Base-by-base conservation (phyloP, 2,113 vertebrate species). In the Collichthys lucidus region DNA sequence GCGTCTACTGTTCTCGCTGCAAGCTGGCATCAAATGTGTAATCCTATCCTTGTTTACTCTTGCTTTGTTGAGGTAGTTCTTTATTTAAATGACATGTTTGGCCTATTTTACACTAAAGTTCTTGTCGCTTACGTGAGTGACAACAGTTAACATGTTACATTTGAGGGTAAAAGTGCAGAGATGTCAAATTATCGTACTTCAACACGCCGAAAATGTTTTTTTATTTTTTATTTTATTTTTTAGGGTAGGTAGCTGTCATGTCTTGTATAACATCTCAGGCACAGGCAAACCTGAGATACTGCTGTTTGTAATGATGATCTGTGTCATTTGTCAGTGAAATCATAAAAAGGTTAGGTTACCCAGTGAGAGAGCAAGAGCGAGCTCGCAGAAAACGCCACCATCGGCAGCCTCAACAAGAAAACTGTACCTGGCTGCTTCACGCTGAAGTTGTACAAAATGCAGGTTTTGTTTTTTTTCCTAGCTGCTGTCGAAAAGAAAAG, bases 241-340 rank as follows among this genome's bases (percentile, higher is more conserved):
- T 35, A 1, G 31, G 7, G 31, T 60, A 29, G 26, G 62, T 67
- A 55, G 35, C 47, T 55, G 4, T 53, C 11, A 5, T 19, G 35
- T 20, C 44, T 60, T 56, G 50, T 1, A 9, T 68, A 31, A 77
- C 55, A 61, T 11, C 26, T 31, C 42, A n/a, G n/a, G n/a, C n/a
- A 42, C 12, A 55, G 59, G 50, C 61, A 64, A 24, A 29, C 64
- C n/a, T 44, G 52, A 74, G 70, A 26, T 56, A n/a, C 52, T 49
- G 56, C 59, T 0, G 4, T 66, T 59, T 52, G 64, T 31, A 4
- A 11, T 29, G 24, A 47, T 40, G 29, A 66, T 77, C 59, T 44
- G 35, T 69, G 15, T 77, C 49, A 62, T 83, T 67, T 84, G 66
- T 73, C 56, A 22, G 55, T 44, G 50, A 60, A 77, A 75, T 56